Evolutionary conservation across 92 coral and sea anemone species (phyloP).

Genomic region (Chrysogorgia sp.): DNA sequence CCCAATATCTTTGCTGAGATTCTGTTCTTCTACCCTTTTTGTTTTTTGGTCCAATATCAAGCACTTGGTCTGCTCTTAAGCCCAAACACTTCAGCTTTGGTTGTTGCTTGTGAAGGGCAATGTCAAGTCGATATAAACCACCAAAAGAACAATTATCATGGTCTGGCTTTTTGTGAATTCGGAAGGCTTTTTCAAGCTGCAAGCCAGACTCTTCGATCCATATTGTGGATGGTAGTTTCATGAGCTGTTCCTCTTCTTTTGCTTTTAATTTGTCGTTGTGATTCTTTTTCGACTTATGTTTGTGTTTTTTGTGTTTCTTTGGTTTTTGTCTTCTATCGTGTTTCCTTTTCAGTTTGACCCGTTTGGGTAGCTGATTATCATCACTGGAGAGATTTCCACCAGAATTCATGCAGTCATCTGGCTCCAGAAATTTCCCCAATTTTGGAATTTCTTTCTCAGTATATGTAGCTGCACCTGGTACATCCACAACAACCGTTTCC

Average conservation of each 20-base stretch:
- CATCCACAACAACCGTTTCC: neutral
- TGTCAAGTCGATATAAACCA: conserved; percentile 79
- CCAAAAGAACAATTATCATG: conserved; percentile 76
- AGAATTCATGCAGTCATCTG: conserved; percentile 10
- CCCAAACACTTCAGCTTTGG: conserved; percentile 77
- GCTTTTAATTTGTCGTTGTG: conserved; percentile 19
- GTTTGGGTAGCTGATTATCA: neutral
- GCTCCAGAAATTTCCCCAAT: neutral
- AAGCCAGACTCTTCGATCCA: conserved; percentile 92
- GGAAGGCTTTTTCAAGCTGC: conserved; percentile 74
- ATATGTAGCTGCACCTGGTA: neutral
- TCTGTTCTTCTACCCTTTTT: conserved; percentile 51
- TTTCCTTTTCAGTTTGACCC: conserved; percentile 43
- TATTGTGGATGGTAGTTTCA: conserved; percentile 74
- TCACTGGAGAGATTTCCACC: neutral
- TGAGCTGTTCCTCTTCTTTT: conserved; percentile 47
- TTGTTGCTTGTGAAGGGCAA: conserved; percentile 75
- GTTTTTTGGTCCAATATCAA: conserved; percentile 60
- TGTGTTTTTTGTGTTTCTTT: conserved; percentile 70
- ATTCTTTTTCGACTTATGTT: conserved; percentile 66
- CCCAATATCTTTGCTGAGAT: conserved; percentile 58
- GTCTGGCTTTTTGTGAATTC: conserved; percentile 84
- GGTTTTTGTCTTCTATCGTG: conserved; percentile 41
- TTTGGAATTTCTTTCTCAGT: neutral
- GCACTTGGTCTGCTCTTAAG: conserved; percentile 59